Base-by-base conservation (phyloP, 2,888 invertebrate species). In the Tiliacea aurago region DNA sequence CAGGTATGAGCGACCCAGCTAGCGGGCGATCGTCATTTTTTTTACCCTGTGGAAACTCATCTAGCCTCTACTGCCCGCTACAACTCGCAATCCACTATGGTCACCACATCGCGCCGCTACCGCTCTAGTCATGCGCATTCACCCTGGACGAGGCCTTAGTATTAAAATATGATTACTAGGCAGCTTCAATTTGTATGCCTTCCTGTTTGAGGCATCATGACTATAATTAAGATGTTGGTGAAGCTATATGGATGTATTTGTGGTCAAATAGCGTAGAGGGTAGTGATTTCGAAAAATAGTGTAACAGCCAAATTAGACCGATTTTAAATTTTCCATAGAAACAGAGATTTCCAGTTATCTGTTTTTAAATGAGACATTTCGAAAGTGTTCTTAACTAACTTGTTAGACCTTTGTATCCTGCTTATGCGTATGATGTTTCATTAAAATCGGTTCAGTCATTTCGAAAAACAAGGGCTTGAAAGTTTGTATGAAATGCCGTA, bases 91-190 rank as follows among this genome's bases (percentile, higher is more conserved):
- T 20, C 41, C 11, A 49, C 10, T 2, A 7, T 18, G 4, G 6
- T 18, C 15, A 15, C 4, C 10, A 70, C 20, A 45, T 45, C 20
- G 37, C 37, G 20, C 6, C 67, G 77, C 68, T 68, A 37, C 43
- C 33, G 20, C 15, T 0, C 13, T 9, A 49, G 15, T 43, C 23
- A 47, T 0, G 9, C n/a, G 0, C 7, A 15, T 13, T 13, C 28
- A 77, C 43, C 4, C 20, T 58, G 43, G 0, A 10, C 51, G 3
- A 37, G 5, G 43, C 13, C 55, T 81, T 63, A 70, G 56, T 78
- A 75, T 83, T 80, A 84, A 73, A 81, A 81, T 81, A 83, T 80
- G 68, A 83, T 79, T 69, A 51, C 76, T 43, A 63, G 61, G n/a
- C 62, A 73, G 51, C 43, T 83, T 55, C 69, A 64, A 75, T 79